phyloP scores from a whole-genome alignment of 2,113 vertebrate species.

The Opisthocomus hoazin region DNA sequence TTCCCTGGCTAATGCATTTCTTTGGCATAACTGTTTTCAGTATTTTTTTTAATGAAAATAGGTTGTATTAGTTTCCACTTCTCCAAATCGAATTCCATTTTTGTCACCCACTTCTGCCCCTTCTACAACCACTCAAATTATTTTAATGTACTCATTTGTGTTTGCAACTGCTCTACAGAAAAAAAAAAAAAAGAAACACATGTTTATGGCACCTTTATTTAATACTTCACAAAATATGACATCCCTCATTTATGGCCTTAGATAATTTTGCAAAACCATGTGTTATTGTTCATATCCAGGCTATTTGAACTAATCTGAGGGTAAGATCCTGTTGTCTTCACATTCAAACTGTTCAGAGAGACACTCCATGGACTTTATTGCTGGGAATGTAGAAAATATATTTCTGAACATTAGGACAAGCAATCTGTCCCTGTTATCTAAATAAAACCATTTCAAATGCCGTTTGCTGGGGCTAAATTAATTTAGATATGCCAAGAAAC shows the following conservation, averaged over 20 bases:
- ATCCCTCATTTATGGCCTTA: not conserved
- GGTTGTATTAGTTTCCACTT: not conserved
- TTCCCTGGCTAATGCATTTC: not conserved
- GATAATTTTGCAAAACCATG: not conserved
- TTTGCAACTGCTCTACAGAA: not conserved
- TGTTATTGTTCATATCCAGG: not conserved
- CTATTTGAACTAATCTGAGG: not conserved
- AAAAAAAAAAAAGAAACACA: not conserved
- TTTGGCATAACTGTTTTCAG: not conserved
- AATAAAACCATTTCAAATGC: not conserved
- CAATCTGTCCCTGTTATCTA: not conserved
- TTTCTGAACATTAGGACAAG: not conserved
- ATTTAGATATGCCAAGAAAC: not conserved
- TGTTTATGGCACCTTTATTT: not conserved
- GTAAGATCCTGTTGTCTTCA: not conserved
- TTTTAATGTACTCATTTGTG: not conserved
- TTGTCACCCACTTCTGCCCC: not conserved
- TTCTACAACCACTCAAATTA: not conserved
- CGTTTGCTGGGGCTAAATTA: not conserved
- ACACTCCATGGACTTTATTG: not conserved
- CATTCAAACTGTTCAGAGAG: not conserved
- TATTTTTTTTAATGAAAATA: not conserved
- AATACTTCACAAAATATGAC: not conserved
- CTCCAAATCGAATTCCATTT: not conserved
- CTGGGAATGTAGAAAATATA: not conserved